phyloP scores from a whole-genome alignment of 2,797 vertebrate genomes.

The Psittacula echo region DNA sequence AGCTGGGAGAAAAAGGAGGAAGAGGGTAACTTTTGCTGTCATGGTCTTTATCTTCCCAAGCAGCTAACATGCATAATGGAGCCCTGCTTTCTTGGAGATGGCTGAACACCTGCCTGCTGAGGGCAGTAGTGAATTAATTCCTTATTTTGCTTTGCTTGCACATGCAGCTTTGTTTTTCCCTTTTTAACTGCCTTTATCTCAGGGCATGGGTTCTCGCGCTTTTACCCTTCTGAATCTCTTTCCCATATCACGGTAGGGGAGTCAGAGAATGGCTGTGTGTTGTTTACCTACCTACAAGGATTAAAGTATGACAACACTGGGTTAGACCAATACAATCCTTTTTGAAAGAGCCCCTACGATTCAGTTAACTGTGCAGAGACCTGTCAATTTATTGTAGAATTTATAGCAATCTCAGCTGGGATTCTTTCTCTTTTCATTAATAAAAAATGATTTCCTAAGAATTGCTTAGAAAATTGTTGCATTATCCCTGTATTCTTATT shows the following conservation, averaged over 20 bases:
- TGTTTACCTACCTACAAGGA: not conserved
- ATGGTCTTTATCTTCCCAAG: not conserved
- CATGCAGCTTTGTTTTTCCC: not conserved
- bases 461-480: not conserved
- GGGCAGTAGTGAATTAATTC: not conserved
- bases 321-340: not conserved
- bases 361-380: not conserved
- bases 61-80: not conserved
- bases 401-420: not conserved
- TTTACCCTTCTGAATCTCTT: not conserved
- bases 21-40: not conserved
- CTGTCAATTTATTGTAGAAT: not conserved
- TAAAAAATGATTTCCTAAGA: not conserved
- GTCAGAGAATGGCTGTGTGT: not conserved
- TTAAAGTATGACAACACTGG: not conserved
- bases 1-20: not conserved
- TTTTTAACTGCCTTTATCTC: not conserved
- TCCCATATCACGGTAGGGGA: not conserved
- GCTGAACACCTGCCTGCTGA: not conserved
- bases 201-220: rapidly evolving
- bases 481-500: not conserved
- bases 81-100: not conserved
- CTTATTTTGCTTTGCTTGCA: not conserved
- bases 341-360: not conserved
- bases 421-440: not conserved